Conservation (phyloP, 2,797 vertebrate species). For the Gouania willdenowi region DNA sequence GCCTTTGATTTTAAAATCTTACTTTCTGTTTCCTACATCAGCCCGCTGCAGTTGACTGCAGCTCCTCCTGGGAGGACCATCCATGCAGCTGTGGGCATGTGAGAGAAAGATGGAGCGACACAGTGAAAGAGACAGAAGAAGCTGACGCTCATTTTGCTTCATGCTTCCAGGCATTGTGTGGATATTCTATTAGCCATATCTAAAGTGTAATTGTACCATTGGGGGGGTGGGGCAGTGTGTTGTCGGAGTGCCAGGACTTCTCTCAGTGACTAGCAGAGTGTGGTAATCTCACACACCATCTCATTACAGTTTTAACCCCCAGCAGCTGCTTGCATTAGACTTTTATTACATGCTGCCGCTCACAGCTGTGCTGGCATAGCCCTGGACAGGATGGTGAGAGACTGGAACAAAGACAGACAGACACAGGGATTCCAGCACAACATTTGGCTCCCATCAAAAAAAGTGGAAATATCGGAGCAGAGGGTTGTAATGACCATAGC, state of each 20-base stretch:
- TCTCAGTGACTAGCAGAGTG: conserved; percentile 72
- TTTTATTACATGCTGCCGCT: conserved; percentile 79
- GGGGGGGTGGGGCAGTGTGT: conserved; percentile 41
- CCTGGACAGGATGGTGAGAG: conserved; percentile 71
- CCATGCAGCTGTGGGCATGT: conserved; percentile 60
- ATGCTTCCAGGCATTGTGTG: conserved; percentile 72
- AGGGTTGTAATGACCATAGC: conserved; percentile 71
- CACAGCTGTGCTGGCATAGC: conserved; percentile 75
- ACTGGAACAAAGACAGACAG: conserved; percentile 70
- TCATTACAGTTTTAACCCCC: conserved; percentile 79
- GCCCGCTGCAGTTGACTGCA: conserved; percentile 51
- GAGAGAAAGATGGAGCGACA: conserved; percentile 23
- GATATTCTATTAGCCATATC: conserved; percentile 76
- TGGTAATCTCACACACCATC: conserved; percentile 81
- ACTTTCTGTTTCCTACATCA: conserved; percentile 72
- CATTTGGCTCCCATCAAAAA: conserved; percentile 72
- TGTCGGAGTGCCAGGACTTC: conserved; percentile 69
- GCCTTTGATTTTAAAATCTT: conserved; percentile 65
- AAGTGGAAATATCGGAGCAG: conserved; percentile 63
- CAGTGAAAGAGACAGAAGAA: conserved; percentile 18
- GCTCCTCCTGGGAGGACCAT: conserved; percentile 59
- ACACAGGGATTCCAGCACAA: conserved; percentile 69
- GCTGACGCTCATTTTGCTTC: conserved; percentile 65
- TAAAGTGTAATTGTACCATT: conserved; percentile 76
- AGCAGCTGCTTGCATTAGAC: conserved; percentile 81